A percentile compares a stretch with the other conserved stretches of the same genome.
Evolutionary conservation across 2,888 invertebrate genomes (phyloP).

Genomic region (Oeneis ivallda): DNA sequence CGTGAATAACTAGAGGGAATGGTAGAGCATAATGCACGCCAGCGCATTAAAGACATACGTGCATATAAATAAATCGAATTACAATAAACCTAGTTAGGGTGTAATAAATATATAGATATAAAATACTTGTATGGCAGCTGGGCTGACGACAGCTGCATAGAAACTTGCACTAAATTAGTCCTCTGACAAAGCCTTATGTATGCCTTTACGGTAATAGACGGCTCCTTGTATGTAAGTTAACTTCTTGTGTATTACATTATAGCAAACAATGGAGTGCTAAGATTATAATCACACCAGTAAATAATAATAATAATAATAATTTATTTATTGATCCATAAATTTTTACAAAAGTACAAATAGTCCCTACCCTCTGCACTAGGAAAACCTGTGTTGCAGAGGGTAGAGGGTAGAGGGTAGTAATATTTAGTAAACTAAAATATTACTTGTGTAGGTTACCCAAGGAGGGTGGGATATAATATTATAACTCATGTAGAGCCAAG

Average conservation of each 20-base stretch:
- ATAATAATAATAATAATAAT: too few relatives aligned
- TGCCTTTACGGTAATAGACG: not conserved
- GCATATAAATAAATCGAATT: slow-evolving; percentile 20
- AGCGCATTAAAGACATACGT: slow-evolving; percentile 32
- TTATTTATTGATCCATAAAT: too few relatives aligned
- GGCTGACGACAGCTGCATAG: slow-evolving; percentile 22
- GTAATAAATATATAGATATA: slow-evolving; percentile 22
- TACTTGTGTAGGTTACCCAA: too few relatives aligned
- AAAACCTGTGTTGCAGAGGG: too few relatives aligned
- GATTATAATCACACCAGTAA: too few relatives aligned
- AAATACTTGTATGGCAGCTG: slow-evolving; percentile 23
- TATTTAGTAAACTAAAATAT: too few relatives aligned
- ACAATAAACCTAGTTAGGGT: slow-evolving; percentile 13
- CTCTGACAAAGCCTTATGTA: not conserved
- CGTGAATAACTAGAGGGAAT: slow-evolving; percentile 29
- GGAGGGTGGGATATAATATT: too few relatives aligned
- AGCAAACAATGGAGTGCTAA: not conserved
- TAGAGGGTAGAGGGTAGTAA: too few relatives aligned
- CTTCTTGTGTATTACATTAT: not conserved
- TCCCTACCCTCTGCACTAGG: too few relatives aligned
- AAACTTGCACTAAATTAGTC: slow-evolving; percentile 4
- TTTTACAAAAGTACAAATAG: too few relatives aligned
- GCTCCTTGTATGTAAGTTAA: not conserved
- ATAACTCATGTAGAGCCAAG: too few relatives aligned
- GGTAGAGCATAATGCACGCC: slow-evolving; percentile 23